Evolutionary conservation across 2,113 vertebrate species (phyloP), one percentile per base, ranked within the genome.

Genomic region (Clupea harengus): DNA sequence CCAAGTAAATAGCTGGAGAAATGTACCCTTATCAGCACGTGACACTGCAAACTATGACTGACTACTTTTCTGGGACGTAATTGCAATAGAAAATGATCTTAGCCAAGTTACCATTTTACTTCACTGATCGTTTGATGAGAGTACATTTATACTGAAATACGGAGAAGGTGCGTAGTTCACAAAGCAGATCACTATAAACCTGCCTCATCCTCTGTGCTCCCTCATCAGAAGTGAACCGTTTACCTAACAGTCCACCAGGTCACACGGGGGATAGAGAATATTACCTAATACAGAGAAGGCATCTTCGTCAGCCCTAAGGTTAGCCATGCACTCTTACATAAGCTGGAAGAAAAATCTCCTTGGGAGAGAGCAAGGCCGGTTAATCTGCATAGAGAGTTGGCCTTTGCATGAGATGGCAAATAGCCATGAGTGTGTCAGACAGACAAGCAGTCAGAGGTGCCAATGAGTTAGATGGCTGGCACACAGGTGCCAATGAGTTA

Each of bases 211-310:
- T 39, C 11, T 32, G 8, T 13, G 10, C 32, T 32, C 13, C 3
- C 32, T 72, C 10, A 44, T 28, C 15, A 78, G 2, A 78, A 28
- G 3, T 44, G 72, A 78, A 78, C 72, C 13, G 15, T 32, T 78
- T 72, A 72, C 64, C 64, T 78, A 39, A 17, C 54, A 60, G 54
- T 57, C 18, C 52, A 28, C 2, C 67, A 75, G 67, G 25, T 25
- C 54, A 57, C n/a, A 60, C 17, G 75, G n/a, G 49, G 54, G 81
- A 81, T 85, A 32, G 20, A 81, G 18, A 54, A 28, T 85, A 32
- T 64, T 17, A 57, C 52, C 52, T 25, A 82, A 82, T 82, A 46
- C 52, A 78, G 5, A 60, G 54, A 60, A 60, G 54, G 6, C 54
- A 3, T 60, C 54, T 22, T 60, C 22, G 1, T 6, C 15, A 18